phyloP scores from a whole-genome alignment of 2,888 invertebrate species.

The Drosophila prolongata region DNA sequence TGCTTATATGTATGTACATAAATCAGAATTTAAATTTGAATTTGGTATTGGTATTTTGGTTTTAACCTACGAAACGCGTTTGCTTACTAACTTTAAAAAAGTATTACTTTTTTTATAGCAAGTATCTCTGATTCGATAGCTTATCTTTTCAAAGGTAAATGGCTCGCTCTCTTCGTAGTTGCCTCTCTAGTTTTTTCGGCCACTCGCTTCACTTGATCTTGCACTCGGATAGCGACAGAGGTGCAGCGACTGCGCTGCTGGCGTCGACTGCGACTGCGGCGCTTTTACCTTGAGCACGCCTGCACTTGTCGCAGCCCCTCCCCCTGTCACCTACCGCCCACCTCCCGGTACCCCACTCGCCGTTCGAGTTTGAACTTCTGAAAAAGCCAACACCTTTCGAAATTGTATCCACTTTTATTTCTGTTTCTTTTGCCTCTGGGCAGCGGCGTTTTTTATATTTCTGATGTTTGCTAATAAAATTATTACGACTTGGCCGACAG shows the following conservation, averaged over 20 bases:
- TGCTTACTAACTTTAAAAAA: too few relatives aligned
- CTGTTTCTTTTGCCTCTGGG: slow-evolving; percentile 19
- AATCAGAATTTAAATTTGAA: too few relatives aligned
- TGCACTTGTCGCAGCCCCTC: slow-evolving; percentile 66
- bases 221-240: slow-evolving; percentile 48
- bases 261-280: slow-evolving; percentile 29
- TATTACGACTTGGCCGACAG: slow-evolving; percentile 68
- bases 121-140: slow-evolving; percentile 5
- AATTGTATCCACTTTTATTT: slow-evolving; percentile 49
- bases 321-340: not conserved
- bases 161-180: slow-evolving; percentile 14
- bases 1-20: too few relatives aligned
- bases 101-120: not conserved
- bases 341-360: slow-evolving; percentile 3
- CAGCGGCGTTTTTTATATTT: slow-evolving; percentile 35
- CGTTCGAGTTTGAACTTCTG: slow-evolving; percentile 55
- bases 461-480: slow-evolving; percentile 77
- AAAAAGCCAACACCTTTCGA: slow-evolving; percentile 68
- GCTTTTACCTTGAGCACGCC: slow-evolving; percentile 70
- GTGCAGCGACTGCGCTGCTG: slow-evolving; percentile 11
- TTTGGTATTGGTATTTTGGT: too few relatives aligned
- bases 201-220: slow-evolving; percentile 69
- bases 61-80: too few relatives aligned
- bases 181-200: slow-evolving; percentile 42
- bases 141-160: not conserved